These are phyloP conservation scores for Oceanites oceanicus DNA, from an alignment of 2,113 vertebrate genomes.

Conservation along the genomic window DNA sequence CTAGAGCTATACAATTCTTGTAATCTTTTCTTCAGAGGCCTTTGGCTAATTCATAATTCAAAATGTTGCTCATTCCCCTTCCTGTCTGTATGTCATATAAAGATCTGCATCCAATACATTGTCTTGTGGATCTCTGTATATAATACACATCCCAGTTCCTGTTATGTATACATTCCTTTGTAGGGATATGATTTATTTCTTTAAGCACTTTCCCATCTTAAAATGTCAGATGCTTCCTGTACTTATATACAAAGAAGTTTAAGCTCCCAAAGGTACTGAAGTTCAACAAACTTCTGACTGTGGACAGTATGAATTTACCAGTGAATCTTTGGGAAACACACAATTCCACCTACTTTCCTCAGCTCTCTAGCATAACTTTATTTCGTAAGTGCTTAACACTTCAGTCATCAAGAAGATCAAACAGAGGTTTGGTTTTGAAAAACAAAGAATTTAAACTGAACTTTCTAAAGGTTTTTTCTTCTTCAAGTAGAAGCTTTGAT, in stretches of 20 bases:
- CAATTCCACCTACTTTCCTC: background rate
- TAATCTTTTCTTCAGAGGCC: conserved; percentile 20
- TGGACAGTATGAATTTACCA: background rate
- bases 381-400: background rate
- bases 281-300: conserved; percentile 28
- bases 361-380: background rate
- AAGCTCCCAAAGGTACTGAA: conserved; percentile 52
- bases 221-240: conserved; percentile 71
- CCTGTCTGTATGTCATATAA: conserved; percentile 27
- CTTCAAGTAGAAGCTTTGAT: conserved; percentile 45
- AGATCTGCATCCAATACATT: conserved; percentile 36
- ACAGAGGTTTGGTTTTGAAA: conserved; percentile 12
- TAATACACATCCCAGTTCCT: conserved; percentile 50
- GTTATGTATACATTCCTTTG: conserved; percentile 61
- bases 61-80: conserved; percentile 36
- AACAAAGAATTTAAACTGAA: conserved; percentile 4
- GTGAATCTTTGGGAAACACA: background rate
- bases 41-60: conserved; percentile 35
- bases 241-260: conserved; percentile 62
- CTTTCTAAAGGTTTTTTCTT: conserved; percentile 6
- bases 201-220: conserved; percentile 65
- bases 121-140: background rate
- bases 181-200: conserved; percentile 48
- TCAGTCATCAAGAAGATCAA: conserved; percentile 26
- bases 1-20: background rate